Base-by-base conservation (phyloP, 2,797 vertebrate genomes). In the Tragelaphus eurycerus region DNA sequence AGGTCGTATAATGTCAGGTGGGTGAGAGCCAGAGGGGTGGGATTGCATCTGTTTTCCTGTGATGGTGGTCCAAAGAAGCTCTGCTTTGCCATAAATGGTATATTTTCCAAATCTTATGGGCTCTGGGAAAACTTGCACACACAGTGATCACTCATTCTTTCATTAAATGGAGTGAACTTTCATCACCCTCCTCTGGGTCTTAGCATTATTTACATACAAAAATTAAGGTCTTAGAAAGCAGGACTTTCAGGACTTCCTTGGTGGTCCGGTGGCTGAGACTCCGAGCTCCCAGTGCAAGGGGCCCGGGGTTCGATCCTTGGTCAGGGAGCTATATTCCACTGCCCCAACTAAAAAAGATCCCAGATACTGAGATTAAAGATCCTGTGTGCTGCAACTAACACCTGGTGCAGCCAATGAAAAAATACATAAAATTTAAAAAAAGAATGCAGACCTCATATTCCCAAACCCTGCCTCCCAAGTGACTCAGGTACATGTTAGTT, bases 1-100 rank as follows among this genome's bases (percentile, higher is more conserved):
- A 23, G 25, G 21, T 50, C 67, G 13, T 15, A 2, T 27, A 54
- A 7, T 6, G 38, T 52, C 31, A 23, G 6, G 31, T 60, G 29
- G 13, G 31, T 17, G 19, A 52, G 67, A 84, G 23, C 43, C 60
- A 50, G 60, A 17, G 27, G 43, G 15, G 38, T 19, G 1, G 3
- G n/a, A 14, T 23, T 27, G 48, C 48, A 3, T 60, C 34, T 38
- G 38, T 23, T 71, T 12, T 15, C 27, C 59, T 46, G 1, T 4
- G 6, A 4, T 21, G 13, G 21, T 43, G 54, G 34, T 64, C 74
- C 27, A 19, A 59, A 10, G 11, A 52, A 10, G 14, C 16, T 19
- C 62, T 4, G 8, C 46, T 34, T 23, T 2, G 13, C 4, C 0
- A 1, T 3, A 76, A 78, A 55, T 38, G 43, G 9, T 23, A 10